These are phyloP conservation scores for Eulemur rufifrons DNA, from an alignment of 2,113 vertebrate genomes.

Conservation along the genomic window DNA sequence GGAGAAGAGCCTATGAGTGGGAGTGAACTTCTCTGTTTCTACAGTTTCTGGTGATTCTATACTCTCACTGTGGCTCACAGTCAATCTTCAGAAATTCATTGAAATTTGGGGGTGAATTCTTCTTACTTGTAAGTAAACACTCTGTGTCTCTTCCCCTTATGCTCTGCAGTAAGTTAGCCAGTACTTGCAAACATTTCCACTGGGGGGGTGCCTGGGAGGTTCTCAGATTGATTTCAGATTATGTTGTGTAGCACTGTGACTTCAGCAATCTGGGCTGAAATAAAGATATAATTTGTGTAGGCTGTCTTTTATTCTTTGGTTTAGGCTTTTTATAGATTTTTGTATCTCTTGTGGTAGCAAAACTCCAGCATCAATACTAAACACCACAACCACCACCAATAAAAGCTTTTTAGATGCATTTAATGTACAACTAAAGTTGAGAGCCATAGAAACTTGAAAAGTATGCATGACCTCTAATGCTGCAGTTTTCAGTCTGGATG, in stretches of 20 bases:
- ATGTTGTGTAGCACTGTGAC: background rate
- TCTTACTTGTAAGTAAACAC: background rate
- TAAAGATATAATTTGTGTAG: background rate
- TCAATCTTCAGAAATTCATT: background rate
- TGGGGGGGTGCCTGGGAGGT: background rate
- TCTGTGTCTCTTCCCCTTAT: background rate
- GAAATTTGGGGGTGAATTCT: background rate
- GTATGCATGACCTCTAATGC: background rate
- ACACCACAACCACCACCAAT: background rate
- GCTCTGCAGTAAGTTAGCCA: background rate
- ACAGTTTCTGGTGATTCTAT: background rate
- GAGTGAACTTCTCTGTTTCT: background rate
- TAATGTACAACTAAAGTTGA: background rate
- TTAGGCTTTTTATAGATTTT: background rate
- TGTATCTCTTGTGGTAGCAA: background rate
- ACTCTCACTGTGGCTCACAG: background rate
- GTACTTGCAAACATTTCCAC: background rate
- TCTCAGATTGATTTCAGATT: background rate
- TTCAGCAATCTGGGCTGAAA: background rate
- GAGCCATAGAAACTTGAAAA: background rate
- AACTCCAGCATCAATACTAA: background rate
- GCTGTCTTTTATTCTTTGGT: background rate
- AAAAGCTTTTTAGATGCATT: background rate
- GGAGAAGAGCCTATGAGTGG: background rate
- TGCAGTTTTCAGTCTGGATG: background rate